Evolutionary conservation across 2,888 invertebrate species (phyloP), one percentile per base, ranked within the genome.

Genomic region (Cheilosia grossa): DNA sequence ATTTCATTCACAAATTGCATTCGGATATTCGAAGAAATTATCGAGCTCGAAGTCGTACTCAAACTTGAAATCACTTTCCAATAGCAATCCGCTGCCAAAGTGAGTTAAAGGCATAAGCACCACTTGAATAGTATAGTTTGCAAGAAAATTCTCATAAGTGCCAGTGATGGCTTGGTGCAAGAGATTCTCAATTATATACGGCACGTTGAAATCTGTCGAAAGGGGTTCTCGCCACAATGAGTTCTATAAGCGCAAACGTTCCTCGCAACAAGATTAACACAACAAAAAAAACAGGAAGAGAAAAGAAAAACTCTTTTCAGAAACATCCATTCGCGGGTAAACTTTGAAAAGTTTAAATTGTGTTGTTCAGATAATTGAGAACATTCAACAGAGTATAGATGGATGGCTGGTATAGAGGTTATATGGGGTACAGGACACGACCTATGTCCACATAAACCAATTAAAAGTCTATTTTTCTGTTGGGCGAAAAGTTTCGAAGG

Each of bases 321-420:
- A 61, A 63, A 40, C 30, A 47, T 30, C 51, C 61, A 74, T 73
- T 82, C 79, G 79, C 82, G 79, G 79, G 64, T 61, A 83, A 83
- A 83, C 56, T 83, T 83, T 73, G 51, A 40, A 85, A 85, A 85
- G 66, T 85, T 85, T 75, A 80, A 85, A 85, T 85, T 85, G 83
- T 80, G 80, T 75, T 85, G 80, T 80, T 85, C 70, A 80, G 66
- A 85, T 80, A 85, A 80, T 85, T 85, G 80, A 80, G 80, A 85
- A 75, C 75, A 85, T 70, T 85, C 80, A 80, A 61, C 80, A 59
- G 70, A 42, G 59, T 33, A 19, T 40, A 21, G 66, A 33, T 49
- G 59, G 64, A 61, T 47, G 59, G 15, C 40, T 78, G 42, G 56
- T 63, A 27, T 64, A 10, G 19, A 40, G 53, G 47, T 30, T 63